phyloP scores from a whole-genome alignment of 2,797 vertebrate species.

The Urophycis tenuis region DNA sequence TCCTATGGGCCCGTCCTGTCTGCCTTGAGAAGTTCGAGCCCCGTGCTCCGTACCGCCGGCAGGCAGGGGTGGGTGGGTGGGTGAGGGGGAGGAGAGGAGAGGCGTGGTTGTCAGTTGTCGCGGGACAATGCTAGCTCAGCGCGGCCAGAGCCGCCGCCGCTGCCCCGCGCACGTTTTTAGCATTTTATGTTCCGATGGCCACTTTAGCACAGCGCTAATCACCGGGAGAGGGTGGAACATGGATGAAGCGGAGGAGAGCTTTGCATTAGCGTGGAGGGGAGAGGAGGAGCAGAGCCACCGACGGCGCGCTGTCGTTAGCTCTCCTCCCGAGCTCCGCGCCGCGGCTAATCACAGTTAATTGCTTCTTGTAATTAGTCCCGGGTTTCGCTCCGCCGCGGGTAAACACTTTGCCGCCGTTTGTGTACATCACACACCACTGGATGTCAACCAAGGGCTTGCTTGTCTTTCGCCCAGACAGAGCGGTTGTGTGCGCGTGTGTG shows the following conservation, averaged over 20 bases:
- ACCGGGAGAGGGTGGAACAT: background rate
- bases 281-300: background rate
- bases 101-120: constrained; percentile 24
- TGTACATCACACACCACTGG: constrained; percentile 12
- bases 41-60: constrained; percentile 32
- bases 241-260: background rate
- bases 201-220: background rate
- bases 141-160: constrained; percentile 2
- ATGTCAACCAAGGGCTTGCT: background rate
- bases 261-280: constrained; percentile 13
- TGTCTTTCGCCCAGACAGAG: background rate
- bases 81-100: constrained; percentile 35
- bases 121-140: constrained; percentile 16
- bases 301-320: constrained; percentile 4
- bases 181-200: background rate
- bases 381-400: background rate
- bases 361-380: constrained; percentile 12
- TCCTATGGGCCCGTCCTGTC: constrained; percentile 23
- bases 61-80: constrained; percentile 32
- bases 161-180: background rate
- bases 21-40: constrained; percentile 36
- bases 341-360: constrained; percentile 25
- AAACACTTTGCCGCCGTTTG: constrained; percentile 7
- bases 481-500: background rate
- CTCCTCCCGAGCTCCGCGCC: constrained; percentile 8